These are phyloP conservation scores for Microtus montanus DNA, from an alignment of 2,113 vertebrate species.

Conservation along the genomic window DNA sequence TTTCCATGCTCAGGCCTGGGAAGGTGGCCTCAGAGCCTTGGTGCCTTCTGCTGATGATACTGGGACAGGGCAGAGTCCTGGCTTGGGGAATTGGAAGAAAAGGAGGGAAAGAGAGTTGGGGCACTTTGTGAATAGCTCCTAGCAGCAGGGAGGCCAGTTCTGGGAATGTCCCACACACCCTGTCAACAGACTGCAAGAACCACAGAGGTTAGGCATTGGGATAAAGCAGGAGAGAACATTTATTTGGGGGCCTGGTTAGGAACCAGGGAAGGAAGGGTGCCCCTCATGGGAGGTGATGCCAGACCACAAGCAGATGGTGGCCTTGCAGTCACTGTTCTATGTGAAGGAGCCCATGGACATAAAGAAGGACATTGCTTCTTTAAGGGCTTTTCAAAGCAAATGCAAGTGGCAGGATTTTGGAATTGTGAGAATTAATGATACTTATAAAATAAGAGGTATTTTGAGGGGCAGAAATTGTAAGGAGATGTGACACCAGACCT, in stretches of 20 bases:
- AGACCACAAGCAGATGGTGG: not conserved
- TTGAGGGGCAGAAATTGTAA: not conserved
- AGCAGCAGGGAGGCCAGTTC: not conserved
- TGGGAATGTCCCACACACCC: not conserved
- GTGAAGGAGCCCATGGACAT: not conserved
- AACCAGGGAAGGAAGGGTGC: not conserved
- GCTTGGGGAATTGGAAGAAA: not conserved
- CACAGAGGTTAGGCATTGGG: not conserved
- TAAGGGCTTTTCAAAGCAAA: not conserved
- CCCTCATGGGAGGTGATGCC: not conserved
- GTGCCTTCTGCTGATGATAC: not conserved
- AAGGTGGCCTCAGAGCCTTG: not conserved
- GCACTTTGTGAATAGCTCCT: not conserved
- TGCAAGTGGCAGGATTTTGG: not conserved
- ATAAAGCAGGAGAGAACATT: not conserved
- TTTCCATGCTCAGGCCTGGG: not conserved
- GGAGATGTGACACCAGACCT: not conserved
- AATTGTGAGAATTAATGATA: not conserved
- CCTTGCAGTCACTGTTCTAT: not conserved
- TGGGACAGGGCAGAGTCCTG: not conserved
- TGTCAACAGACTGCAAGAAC: not conserved
- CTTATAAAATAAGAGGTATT: conserved; percentile 2
- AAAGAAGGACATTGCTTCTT: not conserved
- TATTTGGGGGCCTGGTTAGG: not conserved
- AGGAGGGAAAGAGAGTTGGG: not conserved